phyloP scores from a whole-genome alignment of 2,797 vertebrate genomes.

The Meriones psammophilus region DNA sequence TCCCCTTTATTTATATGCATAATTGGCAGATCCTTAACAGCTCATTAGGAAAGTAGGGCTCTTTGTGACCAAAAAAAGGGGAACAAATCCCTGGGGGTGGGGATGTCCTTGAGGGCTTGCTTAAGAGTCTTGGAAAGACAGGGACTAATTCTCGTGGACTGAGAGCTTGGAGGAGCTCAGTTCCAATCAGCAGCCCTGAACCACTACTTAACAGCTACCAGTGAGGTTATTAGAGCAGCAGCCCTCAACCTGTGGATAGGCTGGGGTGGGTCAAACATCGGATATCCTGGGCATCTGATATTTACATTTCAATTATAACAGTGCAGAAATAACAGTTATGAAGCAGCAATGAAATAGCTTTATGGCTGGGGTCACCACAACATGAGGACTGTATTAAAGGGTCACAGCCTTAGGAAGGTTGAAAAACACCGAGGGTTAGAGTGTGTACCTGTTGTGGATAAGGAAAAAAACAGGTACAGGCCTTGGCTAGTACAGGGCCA shows the following conservation, averaged over 20 bases:
- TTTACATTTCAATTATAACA: not conserved
- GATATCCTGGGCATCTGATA: not conserved
- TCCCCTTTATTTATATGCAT: conserved; percentile 71
- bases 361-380: not conserved
- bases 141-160: not conserved
- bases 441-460: accelerated
- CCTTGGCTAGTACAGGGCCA: not conserved
- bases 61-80: conserved; percentile 72
- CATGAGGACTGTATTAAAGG: not conserved
- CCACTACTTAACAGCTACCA: not conserved
- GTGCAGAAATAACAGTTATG: not conserved
- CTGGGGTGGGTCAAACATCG: no score
- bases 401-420: not conserved
- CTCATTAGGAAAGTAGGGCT: conserved; percentile 80
- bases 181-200: not conserved
- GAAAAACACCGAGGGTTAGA: not conserved
- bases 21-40: conserved; percentile 78
- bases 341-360: not conserved
- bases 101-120: conserved; percentile 60
- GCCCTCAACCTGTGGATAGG: not conserved
- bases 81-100: conserved; percentile 63
- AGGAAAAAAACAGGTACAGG: accelerated
- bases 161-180: not conserved
- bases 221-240: not conserved
- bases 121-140: conserved; percentile 67